Base-by-base conservation (phyloP, 1,140 invertebrate species). In the Zaprionus taronus region DNA sequence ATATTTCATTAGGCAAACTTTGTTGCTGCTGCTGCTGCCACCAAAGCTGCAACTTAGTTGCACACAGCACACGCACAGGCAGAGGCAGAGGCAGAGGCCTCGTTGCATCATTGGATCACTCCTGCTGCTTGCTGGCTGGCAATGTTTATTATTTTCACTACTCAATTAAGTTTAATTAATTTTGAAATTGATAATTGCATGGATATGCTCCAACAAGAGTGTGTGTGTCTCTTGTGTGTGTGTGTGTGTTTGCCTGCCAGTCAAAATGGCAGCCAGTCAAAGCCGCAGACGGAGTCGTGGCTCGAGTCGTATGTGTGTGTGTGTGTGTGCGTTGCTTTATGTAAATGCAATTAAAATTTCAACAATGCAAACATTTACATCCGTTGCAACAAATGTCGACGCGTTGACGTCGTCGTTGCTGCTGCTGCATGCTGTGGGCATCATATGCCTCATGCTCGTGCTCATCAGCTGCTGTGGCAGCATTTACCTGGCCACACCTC, bases 291-390 rank as follows among this genome's bases (percentile, higher is more conserved):
- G n/a, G 36, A 22, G 53, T n/a, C 63, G 26, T 14, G 14, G 28
- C 17, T 26, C 36, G 49, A 47, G 58, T 65, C 17, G 24, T 26
- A 0, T 24, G 24, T 24, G 24, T 24, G 24, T 24, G 22, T 69
- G 77, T 67, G 22, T 72, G 60, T 77, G 68, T 63, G 69, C 75
- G 53, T 79, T 75, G 77, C 85, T 90, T 91, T 91, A 91, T 91
- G 87, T 81, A 91, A 91, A 91, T 91, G 87, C 87, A 91, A 91
- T 91, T 91, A 91, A 91, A 91, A 91, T 91, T 91, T 87, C 83
- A 91, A 91, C 87, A 91, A 91, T 87, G 87, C 89, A 91, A 91
- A 91, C 89, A 91, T 91, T 91, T 91, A 91, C 87, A 87, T 91
- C 87, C 89, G 87, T 89, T 84, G 89, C 84, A 89, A 87, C 84